Percentiles rank a stretch among this genome's conserved stretches.
Evolutionary conservation across 1,140 invertebrate species (phyloP).

Genomic region (Drosophila punjabiensis): DNA sequence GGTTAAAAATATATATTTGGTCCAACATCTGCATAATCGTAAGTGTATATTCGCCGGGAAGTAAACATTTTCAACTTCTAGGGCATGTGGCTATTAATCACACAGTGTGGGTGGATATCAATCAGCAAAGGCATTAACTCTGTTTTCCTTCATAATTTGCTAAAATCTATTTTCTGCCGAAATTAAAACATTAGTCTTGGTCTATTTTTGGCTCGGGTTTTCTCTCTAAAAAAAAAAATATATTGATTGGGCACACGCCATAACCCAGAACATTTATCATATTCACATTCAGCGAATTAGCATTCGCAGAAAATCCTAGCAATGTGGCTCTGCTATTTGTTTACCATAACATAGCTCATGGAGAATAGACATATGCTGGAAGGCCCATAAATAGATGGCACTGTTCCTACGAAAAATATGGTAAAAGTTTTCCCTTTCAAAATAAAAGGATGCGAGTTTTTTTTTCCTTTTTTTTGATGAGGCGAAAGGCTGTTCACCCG

Average conservation of each 20-base stretch:
- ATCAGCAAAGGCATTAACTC: conserved; percentile 35
- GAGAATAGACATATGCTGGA: conserved; percentile 43
- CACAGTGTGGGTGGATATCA: conserved; percentile 35
- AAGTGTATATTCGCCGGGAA: conserved; percentile 20
- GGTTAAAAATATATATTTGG: conserved; percentile 12
- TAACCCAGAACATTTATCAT: conserved; percentile 36
- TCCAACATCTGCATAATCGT: conserved; percentile 33
- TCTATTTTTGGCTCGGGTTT: conserved; percentile 27
- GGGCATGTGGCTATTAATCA: conserved; percentile 42
- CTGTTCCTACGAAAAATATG: conserved; percentile 17
- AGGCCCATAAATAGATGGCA: background rate
- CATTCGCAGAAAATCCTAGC: conserved; percentile 36
- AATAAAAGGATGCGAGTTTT: conserved; percentile 15
- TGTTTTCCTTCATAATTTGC: conserved; percentile 38
- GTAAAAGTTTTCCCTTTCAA: background rate
- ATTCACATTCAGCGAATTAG: conserved; percentile 15
- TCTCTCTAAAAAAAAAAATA: conserved; percentile 11
- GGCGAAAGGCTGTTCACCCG: conserved; percentile 18
- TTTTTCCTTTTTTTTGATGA: conserved; percentile 8
- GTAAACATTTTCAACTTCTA: conserved; percentile 28
- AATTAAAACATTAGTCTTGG: conserved; percentile 41
- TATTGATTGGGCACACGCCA: conserved; percentile 38
- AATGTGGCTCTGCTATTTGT: conserved; percentile 44
- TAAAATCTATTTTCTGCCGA: conserved; percentile 71
- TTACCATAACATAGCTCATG: conserved; percentile 49